Evolutionary conservation across 2,113 vertebrate species (phyloP).

Genomic region (Lagopus leucura): DNA sequence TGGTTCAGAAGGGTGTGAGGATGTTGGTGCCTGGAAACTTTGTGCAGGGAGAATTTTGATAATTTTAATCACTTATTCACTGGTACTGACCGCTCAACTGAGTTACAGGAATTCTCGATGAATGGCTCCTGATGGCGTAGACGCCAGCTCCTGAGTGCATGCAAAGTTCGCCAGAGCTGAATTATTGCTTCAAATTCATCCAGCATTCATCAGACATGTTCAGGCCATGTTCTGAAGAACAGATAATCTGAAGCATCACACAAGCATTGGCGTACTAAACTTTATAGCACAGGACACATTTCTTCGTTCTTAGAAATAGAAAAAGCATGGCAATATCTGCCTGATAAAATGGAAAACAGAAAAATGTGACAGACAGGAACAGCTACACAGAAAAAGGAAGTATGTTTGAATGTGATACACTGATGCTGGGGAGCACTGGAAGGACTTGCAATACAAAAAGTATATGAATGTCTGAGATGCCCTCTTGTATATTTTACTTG

Average conservation of each 20-base stretch:
- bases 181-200: neutral
- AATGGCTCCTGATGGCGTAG: neutral
- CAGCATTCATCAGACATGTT: neutral
- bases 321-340: neutral
- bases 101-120: neutral
- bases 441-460: neutral
- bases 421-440: neutral
- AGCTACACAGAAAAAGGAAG: neutral
- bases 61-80: neutral
- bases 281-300: neutral
- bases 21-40: neutral
- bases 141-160: neutral
- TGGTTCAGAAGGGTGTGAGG: fast-evolving
- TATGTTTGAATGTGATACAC: neutral
- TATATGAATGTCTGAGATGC: neutral
- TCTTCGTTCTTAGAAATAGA: neutral
- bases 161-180: neutral
- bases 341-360: neutral
- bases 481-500: constrained; percentile 34
- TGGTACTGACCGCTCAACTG: neutral
- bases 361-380: neutral
- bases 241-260: neutral
- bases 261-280: neutral
- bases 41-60: neutral
- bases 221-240: neutral